A percentile compares a stretch with the other conserved stretches of the same genome.
phyloP scores from a whole-genome alignment of 2,797 vertebrate genomes.

The Iguana delicatissima region DNA sequence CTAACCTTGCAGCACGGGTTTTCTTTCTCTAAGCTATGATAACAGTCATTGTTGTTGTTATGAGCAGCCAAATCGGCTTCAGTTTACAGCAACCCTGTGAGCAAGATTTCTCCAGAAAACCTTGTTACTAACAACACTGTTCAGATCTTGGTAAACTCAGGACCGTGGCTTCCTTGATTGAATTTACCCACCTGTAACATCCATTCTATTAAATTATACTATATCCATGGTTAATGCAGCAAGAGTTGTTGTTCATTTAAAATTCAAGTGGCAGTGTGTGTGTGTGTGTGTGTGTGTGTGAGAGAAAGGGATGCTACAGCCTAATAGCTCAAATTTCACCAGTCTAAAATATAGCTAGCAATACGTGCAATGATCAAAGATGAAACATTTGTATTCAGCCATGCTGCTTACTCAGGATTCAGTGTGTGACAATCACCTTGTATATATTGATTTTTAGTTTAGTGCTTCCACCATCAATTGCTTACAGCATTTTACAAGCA shows the following conservation, averaged over 20 bases:
- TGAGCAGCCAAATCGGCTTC: no score
- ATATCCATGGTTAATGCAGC: neutral
- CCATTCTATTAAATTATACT: neutral
- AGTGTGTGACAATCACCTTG: neutral
- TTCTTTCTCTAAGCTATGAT: neutral
- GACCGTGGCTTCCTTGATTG: no score
- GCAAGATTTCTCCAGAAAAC: no score
- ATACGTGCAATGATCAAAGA: neutral
- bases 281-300: no score
- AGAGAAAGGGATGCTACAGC: neutral
- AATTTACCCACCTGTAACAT: no score
- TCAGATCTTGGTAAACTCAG: no score
- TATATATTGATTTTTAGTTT: constrained; percentile 6
- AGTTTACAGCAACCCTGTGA: no score
- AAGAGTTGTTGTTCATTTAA: neutral
- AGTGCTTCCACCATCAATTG: neutral
- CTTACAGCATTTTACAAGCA: neutral
- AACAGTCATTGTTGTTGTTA: neutral
- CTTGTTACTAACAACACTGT: no score
- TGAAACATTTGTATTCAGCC: neutral
- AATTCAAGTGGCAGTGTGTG: neutral
- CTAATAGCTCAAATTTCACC: neutral
- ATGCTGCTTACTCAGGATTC: neutral
- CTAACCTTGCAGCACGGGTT: neutral
- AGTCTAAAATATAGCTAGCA: neutral